Evolutionary conservation across 92 coral and sea anemone genomes (phyloP), one percentile per base, ranked within the genome.

Genomic region (Phenganax subtilis): DNA sequence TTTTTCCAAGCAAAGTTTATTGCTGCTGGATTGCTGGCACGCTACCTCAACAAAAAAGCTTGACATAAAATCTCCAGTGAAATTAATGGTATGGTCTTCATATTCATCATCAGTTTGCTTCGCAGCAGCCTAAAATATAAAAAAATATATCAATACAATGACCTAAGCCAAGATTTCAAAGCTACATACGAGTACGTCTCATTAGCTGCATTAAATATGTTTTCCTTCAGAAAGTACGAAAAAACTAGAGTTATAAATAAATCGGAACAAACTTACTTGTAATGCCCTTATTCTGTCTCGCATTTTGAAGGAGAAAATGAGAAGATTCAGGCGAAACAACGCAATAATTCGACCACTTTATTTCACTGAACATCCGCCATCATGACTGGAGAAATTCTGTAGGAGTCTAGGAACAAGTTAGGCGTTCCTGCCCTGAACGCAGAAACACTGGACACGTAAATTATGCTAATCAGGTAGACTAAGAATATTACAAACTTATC

Each of bases 71-170:
- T 78, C 82, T 11, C 72, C 82, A 12, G 28, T 37, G 72, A 61
- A 12, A 8, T 61, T 59, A 29, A 78, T 72, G 0, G 37, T 27
- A 47, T 76, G 81, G 8, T 57, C 81, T 51, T 78, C 82, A 15
- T 78, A 78, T 47, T 78, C 82, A n/a, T 78, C 82, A 25, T 78
- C 82, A 1, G 82, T 61, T 61, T 78, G 66, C 12, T 53, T 78
- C 31, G 82, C 82, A 27, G 71, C 72, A 65, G 65, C 59, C 59
- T 72, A 51, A 4, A 72, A 51, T 12, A 9, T 12, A 25, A 31
- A 70, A 6, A 47, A 72, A n/a, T 25, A n/a, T 25, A 37, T 37
- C 5, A 37, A 37, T 37, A 37, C 2, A 37, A 37, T 5, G 47
- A 37, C 47, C 5, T 37, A 37, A 37, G 3, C 47, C 47, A 5